Evolutionary conservation across 2,797 vertebrate species (phyloP).

Genomic region (Ciconia nigra): DNA sequence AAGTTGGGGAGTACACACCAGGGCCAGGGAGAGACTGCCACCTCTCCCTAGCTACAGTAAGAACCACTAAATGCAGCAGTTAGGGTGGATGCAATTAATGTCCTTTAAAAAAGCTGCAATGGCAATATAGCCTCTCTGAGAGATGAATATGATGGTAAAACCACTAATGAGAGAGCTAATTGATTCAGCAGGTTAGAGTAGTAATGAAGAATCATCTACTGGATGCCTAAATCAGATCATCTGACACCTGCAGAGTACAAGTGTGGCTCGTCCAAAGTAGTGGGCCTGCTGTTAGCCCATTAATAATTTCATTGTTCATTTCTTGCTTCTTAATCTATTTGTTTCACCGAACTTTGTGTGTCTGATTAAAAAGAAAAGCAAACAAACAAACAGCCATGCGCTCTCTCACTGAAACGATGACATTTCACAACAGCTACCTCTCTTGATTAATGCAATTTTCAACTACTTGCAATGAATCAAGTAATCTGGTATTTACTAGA

Average conservation of each 20-base stretch:
- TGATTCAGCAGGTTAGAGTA: slow-evolving; percentile 58
- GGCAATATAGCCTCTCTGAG: background rate
- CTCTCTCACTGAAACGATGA: background rate
- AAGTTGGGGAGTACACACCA: background rate
- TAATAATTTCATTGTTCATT: slow-evolving; percentile 55
- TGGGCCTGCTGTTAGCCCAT: slow-evolving; percentile 24
- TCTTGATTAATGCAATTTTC: background rate
- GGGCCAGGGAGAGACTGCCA: background rate
- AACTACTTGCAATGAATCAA: background rate
- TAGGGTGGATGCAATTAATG: background rate
- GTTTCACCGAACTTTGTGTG: background rate
- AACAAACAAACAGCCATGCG: slow-evolving; percentile 15
- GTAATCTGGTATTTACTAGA: background rate
- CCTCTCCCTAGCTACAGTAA: background rate
- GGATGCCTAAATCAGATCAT: slow-evolving; percentile 52
- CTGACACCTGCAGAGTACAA: slow-evolving; percentile 43
- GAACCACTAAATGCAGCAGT: background rate
- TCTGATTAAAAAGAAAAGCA: slow-evolving; percentile 36
- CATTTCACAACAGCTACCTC: slow-evolving; percentile 24
- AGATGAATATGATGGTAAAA: background rate
- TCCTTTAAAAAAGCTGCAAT: background rate
- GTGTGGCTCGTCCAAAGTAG: slow-evolving; percentile 24
- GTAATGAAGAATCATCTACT: slow-evolving; percentile 45
- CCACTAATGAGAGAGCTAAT: slow-evolving; percentile 27
- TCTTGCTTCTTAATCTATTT: slow-evolving; percentile 38